Evolutionary conservation across 1,140 invertebrate genomes (phyloP).

Genomic region (Coelopa frigida): DNA sequence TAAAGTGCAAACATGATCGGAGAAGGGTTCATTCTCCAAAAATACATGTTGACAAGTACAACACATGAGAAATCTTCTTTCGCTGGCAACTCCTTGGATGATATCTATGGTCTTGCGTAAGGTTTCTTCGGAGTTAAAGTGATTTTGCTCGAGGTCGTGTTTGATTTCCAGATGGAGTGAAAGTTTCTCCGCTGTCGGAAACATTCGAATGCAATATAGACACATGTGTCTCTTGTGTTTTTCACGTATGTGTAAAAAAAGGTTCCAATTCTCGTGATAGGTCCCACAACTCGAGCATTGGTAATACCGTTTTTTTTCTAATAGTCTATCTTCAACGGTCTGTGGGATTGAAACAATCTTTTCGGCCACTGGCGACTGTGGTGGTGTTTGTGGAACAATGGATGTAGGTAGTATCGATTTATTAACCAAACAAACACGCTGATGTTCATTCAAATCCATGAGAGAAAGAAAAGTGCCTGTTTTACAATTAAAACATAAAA

Average conservation of each 20-base stretch:
- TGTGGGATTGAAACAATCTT: not conserved
- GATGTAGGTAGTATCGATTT: conserved; percentile 9
- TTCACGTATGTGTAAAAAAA: conserved; percentile 73
- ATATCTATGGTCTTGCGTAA: conserved; percentile 7
- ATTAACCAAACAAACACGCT: conserved; percentile 6
- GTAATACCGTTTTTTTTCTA: conserved; percentile 66
- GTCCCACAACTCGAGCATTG: conserved; percentile 68
- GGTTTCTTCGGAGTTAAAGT: conserved; percentile 47
- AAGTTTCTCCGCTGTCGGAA: conserved; percentile 67
- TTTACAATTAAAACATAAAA: conserved; percentile 22
- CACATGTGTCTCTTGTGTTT: conserved; percentile 70
- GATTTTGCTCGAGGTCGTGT: conserved; percentile 62
- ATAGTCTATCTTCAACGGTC: conserved; percentile 48
- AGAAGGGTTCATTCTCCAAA: conserved; percentile 63
- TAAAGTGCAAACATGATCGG: conserved; percentile 58
- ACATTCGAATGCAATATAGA: conserved; percentile 70
- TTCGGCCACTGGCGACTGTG: not conserved
- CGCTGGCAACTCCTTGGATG: conserved; percentile 41
- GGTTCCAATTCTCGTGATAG: conserved; percentile 76
- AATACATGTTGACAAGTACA: conserved; percentile 70
- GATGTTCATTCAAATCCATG: conserved; percentile 17
- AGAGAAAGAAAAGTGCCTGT: conserved; percentile 49
- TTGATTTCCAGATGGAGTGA: conserved; percentile 65
- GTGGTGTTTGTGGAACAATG: conserved; percentile 11
- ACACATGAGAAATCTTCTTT: conserved; percentile 54